phyloP scores from a whole-genome alignment of 2,113 vertebrate genomes.

The Notechis scutatus region DNA sequence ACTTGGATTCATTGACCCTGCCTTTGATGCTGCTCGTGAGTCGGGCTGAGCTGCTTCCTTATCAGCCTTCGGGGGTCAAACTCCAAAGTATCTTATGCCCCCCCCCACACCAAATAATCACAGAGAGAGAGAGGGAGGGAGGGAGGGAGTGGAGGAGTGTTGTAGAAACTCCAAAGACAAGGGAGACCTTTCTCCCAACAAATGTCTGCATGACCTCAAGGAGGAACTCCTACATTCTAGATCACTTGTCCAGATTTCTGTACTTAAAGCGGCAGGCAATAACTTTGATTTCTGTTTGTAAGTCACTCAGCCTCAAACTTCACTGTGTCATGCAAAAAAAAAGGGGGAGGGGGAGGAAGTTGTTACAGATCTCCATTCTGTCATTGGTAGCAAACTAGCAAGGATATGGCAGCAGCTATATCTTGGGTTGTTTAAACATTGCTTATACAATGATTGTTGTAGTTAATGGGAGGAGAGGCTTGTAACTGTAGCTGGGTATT shows the following conservation, averaged over 20 bases:
- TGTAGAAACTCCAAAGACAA: background rate
- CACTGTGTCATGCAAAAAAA: background rate
- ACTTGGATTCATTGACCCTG: constrained; percentile 43
- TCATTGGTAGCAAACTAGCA: background rate
- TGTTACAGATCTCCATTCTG: background rate
- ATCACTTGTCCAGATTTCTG: background rate
- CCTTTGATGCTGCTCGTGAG: constrained; percentile 42
- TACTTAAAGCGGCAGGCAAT: background rate
- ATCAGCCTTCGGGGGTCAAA: constrained; percentile 60
- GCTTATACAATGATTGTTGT: background rate
- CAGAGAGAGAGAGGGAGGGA: background rate
- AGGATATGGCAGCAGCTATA: background rate
- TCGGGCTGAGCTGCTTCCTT: constrained; percentile 40
- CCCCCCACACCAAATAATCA: background rate
- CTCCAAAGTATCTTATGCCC: constrained; percentile 55
- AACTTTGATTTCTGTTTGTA: background rate
- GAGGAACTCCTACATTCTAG: background rate
- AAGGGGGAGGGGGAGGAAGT: background rate
- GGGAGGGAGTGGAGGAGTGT: background rate
- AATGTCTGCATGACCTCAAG: background rate
- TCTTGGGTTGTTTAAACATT: background rate
- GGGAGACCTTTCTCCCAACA: background rate
- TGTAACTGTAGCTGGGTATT: background rate
- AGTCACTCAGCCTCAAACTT: background rate
- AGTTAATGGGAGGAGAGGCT: background rate